Conservation (phyloP, 2,113 vertebrate species). For the Mirounga angustirostris region DNA sequence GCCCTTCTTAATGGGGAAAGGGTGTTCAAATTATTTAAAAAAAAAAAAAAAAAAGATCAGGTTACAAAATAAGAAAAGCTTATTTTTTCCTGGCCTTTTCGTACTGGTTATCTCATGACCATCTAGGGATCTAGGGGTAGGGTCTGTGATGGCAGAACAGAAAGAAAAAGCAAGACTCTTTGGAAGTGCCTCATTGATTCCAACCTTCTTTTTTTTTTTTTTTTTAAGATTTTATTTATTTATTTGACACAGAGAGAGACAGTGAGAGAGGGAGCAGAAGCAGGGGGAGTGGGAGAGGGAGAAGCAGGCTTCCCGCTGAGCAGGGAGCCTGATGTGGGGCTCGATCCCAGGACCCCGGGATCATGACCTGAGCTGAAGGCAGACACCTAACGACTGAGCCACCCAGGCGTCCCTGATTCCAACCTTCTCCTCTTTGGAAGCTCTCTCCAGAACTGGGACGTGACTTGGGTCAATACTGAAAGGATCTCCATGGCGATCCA, state of each 20-base stretch:
- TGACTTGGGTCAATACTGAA: neutral
- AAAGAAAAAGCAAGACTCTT: neutral
- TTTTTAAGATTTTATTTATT: too few relatives aligned
- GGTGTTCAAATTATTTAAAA: neutral
- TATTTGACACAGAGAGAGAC: too few relatives aligned
- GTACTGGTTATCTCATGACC: neutral
- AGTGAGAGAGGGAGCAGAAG: too few relatives aligned
- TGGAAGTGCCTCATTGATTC: neutral
- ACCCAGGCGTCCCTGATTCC: neutral
- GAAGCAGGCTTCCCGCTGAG: too few relatives aligned
- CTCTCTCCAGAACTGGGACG: neutral
- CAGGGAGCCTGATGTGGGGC: too few relatives aligned
- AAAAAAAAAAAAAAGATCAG: neutral
- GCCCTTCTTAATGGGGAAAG: neutral
- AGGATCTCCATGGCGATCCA: too few relatives aligned
- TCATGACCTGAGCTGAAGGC: too few relatives aligned
- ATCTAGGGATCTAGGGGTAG: neutral
- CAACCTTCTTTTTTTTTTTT: neutral
- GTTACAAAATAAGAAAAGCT: neutral
- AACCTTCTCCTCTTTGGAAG: neutral
- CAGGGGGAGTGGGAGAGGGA: too few relatives aligned
- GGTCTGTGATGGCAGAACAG: neutral
- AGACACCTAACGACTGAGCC: too few relatives aligned
- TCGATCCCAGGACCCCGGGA: too few relatives aligned
- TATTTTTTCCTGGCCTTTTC: neutral